Evolutionary conservation across 2,888 invertebrate genomes (phyloP).

Genomic region (Callosobruchus maculatus): DNA sequence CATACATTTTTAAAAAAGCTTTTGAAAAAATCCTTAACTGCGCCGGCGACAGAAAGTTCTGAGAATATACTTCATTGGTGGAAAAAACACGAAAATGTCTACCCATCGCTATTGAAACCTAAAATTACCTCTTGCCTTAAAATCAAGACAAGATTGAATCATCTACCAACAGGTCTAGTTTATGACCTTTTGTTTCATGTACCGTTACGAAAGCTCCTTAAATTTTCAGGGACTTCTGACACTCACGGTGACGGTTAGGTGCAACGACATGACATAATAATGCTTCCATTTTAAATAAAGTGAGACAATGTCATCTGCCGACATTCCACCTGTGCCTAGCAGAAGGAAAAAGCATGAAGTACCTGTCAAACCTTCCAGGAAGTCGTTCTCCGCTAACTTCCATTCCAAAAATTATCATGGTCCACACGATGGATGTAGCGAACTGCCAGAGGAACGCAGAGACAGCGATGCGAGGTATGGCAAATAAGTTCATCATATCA

Average conservation of each 20-base stretch:
- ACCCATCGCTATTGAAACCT: too few relatives aligned
- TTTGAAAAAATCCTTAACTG: too few relatives aligned
- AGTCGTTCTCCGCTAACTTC: constrained; percentile 39
- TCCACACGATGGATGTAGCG: neutral
- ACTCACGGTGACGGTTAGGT: neutral
- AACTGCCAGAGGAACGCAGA: neutral
- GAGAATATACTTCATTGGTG: too few relatives aligned
- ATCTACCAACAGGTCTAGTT: too few relatives aligned
- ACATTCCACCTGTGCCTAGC: constrained; percentile 31
- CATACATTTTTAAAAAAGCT: too few relatives aligned
- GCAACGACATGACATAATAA: neutral
- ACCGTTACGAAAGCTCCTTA: neutral
- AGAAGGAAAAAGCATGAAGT: constrained; percentile 37
- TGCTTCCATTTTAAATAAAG: neutral
- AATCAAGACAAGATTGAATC: too few relatives aligned
- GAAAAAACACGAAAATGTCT: too few relatives aligned
- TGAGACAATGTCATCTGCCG: constrained; percentile 7
- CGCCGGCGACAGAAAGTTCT: too few relatives aligned
- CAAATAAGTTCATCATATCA: neutral
- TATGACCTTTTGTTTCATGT: too few relatives aligned
- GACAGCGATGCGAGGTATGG: constrained; percentile 1
- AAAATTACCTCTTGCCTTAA: too few relatives aligned
- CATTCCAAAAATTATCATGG: constrained; percentile 27
- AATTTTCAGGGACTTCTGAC: neutral
- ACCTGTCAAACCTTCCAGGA: constrained; percentile 36